Evolutionary conservation across 2,888 invertebrate genomes (phyloP).

Genomic region (Dioctria linearis): DNA sequence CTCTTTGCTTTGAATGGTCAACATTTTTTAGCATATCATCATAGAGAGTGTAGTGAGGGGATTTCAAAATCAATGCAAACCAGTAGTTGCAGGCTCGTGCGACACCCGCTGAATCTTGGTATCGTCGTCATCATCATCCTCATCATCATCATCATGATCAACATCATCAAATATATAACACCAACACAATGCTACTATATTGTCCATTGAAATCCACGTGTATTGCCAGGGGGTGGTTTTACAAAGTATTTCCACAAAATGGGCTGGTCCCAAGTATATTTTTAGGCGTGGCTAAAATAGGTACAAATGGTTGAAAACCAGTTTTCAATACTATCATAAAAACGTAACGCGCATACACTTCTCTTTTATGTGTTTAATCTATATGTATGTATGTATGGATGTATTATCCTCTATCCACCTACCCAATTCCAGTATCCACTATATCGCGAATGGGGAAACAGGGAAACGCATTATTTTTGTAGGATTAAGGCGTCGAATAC

Average conservation of each 20-base stretch:
- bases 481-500: constrained; percentile 58
- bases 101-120: not conserved
- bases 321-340: not conserved
- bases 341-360: constrained; percentile 13
- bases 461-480: constrained; percentile 37
- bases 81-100: constrained; percentile 41
- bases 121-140: too few species aligned
- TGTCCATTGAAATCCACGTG: constrained; percentile 3
- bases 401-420: too few species aligned
- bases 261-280: constrained; percentile 27
- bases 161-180: not conserved
- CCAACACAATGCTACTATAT: not conserved
- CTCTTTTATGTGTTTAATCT: not conserved
- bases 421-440: not conserved
- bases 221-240: constrained; percentile 26
- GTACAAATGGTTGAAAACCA: constrained; percentile 45
- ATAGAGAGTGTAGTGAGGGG: constrained; percentile 39
- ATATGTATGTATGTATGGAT: not conserved
- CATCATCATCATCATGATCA: too few species aligned
- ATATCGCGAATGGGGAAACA: constrained; percentile 13
- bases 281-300: constrained; percentile 24
- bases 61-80: constrained; percentile 45
- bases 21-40: not conserved
- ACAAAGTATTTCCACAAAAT: not conserved
- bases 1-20: constrained; percentile 20